Evolutionary conservation across 2,113 vertebrate species (phyloP).

Genomic region (Fulmarus glacialis): DNA sequence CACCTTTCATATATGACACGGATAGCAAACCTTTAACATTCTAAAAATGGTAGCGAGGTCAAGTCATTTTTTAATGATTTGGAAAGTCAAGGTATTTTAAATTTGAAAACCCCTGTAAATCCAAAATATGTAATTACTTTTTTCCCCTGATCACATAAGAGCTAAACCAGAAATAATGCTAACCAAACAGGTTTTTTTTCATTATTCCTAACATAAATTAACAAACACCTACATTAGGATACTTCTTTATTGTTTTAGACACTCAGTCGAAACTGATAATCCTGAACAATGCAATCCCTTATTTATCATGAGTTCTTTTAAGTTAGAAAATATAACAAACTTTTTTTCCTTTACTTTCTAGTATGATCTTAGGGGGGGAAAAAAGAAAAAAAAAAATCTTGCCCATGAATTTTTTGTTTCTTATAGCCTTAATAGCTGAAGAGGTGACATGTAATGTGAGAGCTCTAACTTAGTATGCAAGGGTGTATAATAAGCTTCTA

Average conservation of each 20-base stretch:
- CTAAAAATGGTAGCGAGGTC: not conserved
- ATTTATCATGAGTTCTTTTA: not conserved
- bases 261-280: not conserved
- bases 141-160: not conserved
- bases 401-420: not conserved
- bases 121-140: not conserved
- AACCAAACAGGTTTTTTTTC: not conserved
- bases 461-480: not conserved
- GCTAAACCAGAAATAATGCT: not conserved
- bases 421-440: not conserved
- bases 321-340: not conserved
- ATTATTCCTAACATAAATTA: not conserved
- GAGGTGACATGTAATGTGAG: not conserved
- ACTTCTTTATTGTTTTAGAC: not conserved
- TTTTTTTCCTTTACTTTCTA: not conserved
- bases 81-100: not conserved
- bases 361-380: accelerated
- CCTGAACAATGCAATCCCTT: not conserved
- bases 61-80: not conserved
- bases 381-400: not conserved
- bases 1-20: not conserved
- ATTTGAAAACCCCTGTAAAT: not conserved
- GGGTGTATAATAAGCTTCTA: not conserved
- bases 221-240: not conserved
- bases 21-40: not conserved